Evolutionary conservation across 2,888 invertebrate genomes (phyloP).

Genomic region (Sminthurinus aureus): DNA sequence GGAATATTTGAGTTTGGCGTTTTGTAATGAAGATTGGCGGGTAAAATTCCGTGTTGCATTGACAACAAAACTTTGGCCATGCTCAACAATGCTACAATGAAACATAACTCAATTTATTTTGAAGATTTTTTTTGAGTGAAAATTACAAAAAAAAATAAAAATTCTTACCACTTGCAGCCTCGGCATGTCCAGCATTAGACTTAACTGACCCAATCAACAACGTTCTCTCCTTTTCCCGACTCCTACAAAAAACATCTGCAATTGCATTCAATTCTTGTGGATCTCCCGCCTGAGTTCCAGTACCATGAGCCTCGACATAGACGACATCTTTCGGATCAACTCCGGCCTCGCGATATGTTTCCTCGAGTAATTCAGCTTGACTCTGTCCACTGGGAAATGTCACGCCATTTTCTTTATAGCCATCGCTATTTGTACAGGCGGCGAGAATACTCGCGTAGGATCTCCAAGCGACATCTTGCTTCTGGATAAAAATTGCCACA

Average conservation of each 20-base stretch:
- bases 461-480: constrained; percentile 76
- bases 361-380: constrained; percentile 68
- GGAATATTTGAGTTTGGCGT: constrained; percentile 89
- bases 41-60: constrained; percentile 71
- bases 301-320: constrained; percentile 86
- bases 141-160: too few relatives aligned
- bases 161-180: constrained; percentile 74
- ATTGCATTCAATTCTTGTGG: constrained; percentile 96
- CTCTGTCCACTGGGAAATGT: constrained; percentile 55
- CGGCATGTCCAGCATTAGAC: constrained; percentile 93
- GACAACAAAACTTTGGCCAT: constrained; percentile 74
- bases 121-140: too few relatives aligned
- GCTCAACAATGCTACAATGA: constrained; percentile 69
- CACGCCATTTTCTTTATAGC: constrained; percentile 61
- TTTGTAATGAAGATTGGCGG: constrained; percentile 90
- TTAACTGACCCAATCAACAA: constrained; percentile 94
- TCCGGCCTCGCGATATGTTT: constrained; percentile 72
- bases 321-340: constrained; percentile 75
- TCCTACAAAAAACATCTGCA: constrained; percentile 76
- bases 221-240: constrained; percentile 65
- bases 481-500: constrained; percentile 82
- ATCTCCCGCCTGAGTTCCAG: constrained; percentile 92
- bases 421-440: constrained; percentile 80
- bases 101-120: too few relatives aligned
- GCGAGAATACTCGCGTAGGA: constrained; percentile 87